A percentile compares a stretch with the other conserved stretches of the same genome.
phyloP scores from a whole-genome alignment of 2,113 vertebrate species.

The Dicentrarchus labrax region DNA sequence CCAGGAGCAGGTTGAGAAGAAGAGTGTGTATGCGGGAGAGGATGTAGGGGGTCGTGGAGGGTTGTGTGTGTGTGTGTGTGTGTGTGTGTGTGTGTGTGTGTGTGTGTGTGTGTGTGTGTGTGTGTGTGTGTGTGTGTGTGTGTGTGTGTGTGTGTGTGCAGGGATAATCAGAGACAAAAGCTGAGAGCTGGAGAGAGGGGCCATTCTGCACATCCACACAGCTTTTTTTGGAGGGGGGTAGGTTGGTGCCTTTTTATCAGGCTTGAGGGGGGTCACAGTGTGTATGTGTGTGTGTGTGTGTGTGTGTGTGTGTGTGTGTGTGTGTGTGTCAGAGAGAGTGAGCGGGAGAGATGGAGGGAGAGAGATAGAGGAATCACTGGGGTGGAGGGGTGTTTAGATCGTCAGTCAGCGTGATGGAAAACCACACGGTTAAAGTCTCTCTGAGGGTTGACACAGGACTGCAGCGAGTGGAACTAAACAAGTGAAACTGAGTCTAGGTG shows the following conservation, averaged over 20 bases:
- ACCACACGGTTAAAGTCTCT: constrained; percentile 72
- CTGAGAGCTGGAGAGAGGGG: constrained; percentile 58
- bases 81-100: constrained; percentile 19
- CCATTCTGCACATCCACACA: constrained; percentile 60
- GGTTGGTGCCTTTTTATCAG: constrained; percentile 53
- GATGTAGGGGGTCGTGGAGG: constrained; percentile 32
- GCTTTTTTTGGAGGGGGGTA: constrained; percentile 28
- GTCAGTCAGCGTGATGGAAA: constrained; percentile 79
- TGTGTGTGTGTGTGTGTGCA: constrained; percentile 30
- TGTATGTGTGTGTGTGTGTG: constrained; percentile 38
- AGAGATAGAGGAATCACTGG: constrained; percentile 74
- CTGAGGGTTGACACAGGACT: constrained; percentile 70
- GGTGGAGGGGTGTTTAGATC: constrained; percentile 77
- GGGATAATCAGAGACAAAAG: constrained; percentile 75
- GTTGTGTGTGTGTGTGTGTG: constrained; percentile 20
- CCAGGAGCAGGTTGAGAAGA: constrained; percentile 42
- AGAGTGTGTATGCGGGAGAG: constrained; percentile 27
- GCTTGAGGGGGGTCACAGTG: constrained; percentile 41
- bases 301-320: constrained; percentile 19
- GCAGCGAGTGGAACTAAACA: constrained; percentile 66
- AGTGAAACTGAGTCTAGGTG: constrained; percentile 67
- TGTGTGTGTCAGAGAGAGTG: constrained; percentile 30
- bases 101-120: constrained; percentile 36
- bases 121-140: constrained; percentile 19
- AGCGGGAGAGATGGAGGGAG: constrained; percentile 61